A percentile compares a stretch with the other conserved stretches of the same genome.
Evolutionary conservation across 2,113 vertebrate genomes (phyloP).

Genomic region (Synodontis membranacea): DNA sequence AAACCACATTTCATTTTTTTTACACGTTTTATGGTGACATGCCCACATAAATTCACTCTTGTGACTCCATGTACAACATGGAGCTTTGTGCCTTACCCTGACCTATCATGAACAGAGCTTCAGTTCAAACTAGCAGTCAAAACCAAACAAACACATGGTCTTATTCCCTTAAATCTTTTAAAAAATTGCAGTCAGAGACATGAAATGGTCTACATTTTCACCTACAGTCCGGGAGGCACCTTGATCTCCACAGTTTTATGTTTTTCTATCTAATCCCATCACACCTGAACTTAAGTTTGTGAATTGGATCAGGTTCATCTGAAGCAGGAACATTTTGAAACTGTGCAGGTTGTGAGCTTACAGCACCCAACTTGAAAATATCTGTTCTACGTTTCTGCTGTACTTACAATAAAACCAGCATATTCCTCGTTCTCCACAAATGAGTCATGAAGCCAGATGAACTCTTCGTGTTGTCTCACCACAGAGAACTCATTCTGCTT

Average conservation of each 20-base stretch:
- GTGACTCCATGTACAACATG: no score
- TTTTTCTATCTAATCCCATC: neutral
- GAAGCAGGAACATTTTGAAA: neutral
- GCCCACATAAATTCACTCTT: no score
- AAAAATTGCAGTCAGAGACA: neutral
- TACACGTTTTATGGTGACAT: no score
- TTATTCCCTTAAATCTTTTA: neutral
- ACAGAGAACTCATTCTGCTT: conserved; percentile 99
- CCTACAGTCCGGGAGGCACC: neutral
- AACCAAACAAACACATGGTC: neutral
- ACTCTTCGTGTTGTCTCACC: conserved; percentile 96
- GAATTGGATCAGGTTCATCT: neutral
- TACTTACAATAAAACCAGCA: conserved; percentile 95
- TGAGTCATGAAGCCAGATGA: conserved; percentile 98
- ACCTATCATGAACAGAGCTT: neutral
- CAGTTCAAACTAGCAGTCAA: neutral
- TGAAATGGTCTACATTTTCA: neutral
- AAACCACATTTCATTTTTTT: no score
- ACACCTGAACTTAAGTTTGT: neutral
- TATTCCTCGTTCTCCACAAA: conserved; percentile 98
- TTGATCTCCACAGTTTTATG: neutral
- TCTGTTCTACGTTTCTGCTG: neutral
- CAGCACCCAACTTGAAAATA: neutral
- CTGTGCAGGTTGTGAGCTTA: neutral
- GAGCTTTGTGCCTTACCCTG: no score